A percentile compares a stretch with the other conserved stretches of the same genome.
Evolutionary conservation across 2,113 vertebrate species (phyloP).

Genomic region (Pao palembangensis): DNA sequence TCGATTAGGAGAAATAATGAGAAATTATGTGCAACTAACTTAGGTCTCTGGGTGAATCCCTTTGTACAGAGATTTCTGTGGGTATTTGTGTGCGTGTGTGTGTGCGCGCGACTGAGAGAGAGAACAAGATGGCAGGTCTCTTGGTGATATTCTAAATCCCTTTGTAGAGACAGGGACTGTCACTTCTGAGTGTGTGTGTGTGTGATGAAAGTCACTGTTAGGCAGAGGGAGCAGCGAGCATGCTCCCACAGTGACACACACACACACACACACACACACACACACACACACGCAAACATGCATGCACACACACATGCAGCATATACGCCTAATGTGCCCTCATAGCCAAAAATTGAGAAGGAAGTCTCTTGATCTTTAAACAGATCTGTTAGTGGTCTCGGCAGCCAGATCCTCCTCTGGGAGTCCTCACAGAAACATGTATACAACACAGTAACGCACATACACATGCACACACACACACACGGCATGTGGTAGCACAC

Average conservation of each 20-base stretch:
- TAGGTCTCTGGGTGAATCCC: slow-evolving; percentile 58
- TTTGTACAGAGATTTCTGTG: slow-evolving; percentile 51
- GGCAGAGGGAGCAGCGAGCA: slow-evolving; percentile 59
- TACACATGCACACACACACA: slow-evolving; percentile 3
- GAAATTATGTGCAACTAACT: slow-evolving; percentile 66
- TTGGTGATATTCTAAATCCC: slow-evolving; percentile 69
- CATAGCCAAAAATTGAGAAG: slow-evolving; percentile 34
- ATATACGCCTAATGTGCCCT: background rate
- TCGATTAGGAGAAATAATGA: slow-evolving; percentile 71
- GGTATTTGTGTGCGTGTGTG: slow-evolving; percentile 42
- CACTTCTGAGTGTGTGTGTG: slow-evolving; percentile 71
- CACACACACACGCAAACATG: slow-evolving; percentile 33
- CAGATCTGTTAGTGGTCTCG: slow-evolving; percentile 65
- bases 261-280: slow-evolving; percentile 36
- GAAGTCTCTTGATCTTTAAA: slow-evolving; percentile 60
- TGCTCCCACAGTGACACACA: slow-evolving; percentile 60
- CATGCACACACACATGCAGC: slow-evolving; percentile 1
- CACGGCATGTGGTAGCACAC: background rate
- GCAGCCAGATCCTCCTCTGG: slow-evolving; percentile 44
- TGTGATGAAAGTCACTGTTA: slow-evolving; percentile 73
- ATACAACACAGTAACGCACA: slow-evolving; percentile 17
- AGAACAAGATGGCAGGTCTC: slow-evolving; percentile 66
- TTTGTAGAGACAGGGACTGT: slow-evolving; percentile 73
- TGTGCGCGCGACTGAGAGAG: slow-evolving; percentile 18
- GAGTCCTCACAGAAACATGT: slow-evolving; percentile 44